phyloP scores from a whole-genome alignment of 2,113 vertebrate genomes.

The Misgurnus anguillicaudatus region DNA sequence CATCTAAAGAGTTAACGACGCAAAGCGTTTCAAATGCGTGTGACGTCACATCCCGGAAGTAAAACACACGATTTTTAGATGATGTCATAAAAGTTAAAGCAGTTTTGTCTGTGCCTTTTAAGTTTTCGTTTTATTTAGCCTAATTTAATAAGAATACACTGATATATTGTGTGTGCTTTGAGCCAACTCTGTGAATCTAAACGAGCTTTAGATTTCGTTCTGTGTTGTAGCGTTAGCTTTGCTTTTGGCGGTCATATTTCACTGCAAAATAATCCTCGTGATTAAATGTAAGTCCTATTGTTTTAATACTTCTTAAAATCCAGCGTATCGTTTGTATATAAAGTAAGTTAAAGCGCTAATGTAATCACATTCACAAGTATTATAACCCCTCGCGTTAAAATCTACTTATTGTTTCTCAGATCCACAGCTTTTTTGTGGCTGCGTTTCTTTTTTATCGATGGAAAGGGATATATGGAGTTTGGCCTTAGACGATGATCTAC shows the following conservation, averaged over 20 bases:
- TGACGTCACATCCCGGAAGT: conserved; percentile 14
- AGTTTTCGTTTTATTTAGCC: not conserved
- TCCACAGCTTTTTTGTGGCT: not conserved
- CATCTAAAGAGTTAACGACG: not conserved
- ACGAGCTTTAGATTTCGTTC: not conserved
- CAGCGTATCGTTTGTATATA: not conserved
- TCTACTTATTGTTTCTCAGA: not conserved
- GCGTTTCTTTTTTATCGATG: conserved; percentile 10
- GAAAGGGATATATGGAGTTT: conserved; percentile 23
- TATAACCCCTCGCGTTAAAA: not conserved
- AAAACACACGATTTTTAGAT: not conserved
- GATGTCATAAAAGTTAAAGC: conserved; percentile 1
- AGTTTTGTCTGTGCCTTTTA: not conserved
- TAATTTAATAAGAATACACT: not conserved
- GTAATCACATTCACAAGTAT: not conserved
- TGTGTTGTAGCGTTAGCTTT: not conserved
- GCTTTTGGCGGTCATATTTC: conserved; percentile 27
- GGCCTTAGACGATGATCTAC: not conserved
- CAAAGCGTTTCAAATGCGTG: not conserved
- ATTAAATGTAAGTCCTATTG: not conserved
- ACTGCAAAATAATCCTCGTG: not conserved
- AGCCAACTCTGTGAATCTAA: not conserved
- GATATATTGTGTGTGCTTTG: not conserved
- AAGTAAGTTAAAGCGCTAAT: not conserved
- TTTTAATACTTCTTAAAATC: not conserved